Percentiles rank a stretch among this genome's conserved stretches.
Evolutionary conservation across 2,797 vertebrate species (phyloP).

Genomic region (Coreius guichenoti): DNA sequence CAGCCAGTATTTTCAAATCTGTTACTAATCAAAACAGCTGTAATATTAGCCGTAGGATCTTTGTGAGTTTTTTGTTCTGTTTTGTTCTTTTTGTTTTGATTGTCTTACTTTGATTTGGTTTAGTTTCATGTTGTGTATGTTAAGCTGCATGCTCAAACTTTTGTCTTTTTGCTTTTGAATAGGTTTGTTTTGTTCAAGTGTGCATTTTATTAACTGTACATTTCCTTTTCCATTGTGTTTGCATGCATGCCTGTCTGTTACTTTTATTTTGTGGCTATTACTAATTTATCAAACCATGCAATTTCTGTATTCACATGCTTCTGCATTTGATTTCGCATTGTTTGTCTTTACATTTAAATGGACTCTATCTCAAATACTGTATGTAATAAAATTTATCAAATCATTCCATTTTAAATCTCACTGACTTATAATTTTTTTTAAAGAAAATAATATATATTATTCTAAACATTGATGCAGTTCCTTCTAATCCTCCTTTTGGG

Average conservation of each 20-base stretch:
- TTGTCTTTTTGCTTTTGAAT: slow-evolving; percentile 37
- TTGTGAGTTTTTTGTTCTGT: slow-evolving; percentile 65
- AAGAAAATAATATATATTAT: not conserved
- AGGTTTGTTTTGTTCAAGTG: slow-evolving; percentile 15
- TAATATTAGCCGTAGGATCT: slow-evolving; percentile 39
- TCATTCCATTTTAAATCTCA: not conserved
- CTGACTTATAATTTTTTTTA: not conserved
- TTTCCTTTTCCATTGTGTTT: slow-evolving; percentile 24
- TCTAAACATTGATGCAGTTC: not conserved
- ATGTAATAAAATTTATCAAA: slow-evolving; percentile 70
- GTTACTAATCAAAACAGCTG: slow-evolving; percentile 70
- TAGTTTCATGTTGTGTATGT: slow-evolving; percentile 47
- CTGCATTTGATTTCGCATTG: slow-evolving; percentile 60
- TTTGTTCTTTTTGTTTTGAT: slow-evolving; percentile 38
- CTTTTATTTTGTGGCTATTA: slow-evolving; percentile 66
- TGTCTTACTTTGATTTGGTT: slow-evolving; percentile 30
- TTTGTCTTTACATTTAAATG: slow-evolving; percentile 58
- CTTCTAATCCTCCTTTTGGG: not conserved
- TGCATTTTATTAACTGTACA: slow-evolving; percentile 24
- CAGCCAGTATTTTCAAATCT: slow-evolving; percentile 86
- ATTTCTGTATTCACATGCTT: slow-evolving; percentile 29
- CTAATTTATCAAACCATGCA: slow-evolving; percentile 57
- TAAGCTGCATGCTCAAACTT: slow-evolving; percentile 16
- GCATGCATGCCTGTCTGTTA: slow-evolving; percentile 66
- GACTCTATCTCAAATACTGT: slow-evolving; percentile 65